A percentile compares a stretch with the other conserved stretches of the same genome.
These are phyloP conservation scores for Melanotus villosus DNA, from an alignment of 2,888 invertebrate species.

Conservation along the genomic window DNA sequence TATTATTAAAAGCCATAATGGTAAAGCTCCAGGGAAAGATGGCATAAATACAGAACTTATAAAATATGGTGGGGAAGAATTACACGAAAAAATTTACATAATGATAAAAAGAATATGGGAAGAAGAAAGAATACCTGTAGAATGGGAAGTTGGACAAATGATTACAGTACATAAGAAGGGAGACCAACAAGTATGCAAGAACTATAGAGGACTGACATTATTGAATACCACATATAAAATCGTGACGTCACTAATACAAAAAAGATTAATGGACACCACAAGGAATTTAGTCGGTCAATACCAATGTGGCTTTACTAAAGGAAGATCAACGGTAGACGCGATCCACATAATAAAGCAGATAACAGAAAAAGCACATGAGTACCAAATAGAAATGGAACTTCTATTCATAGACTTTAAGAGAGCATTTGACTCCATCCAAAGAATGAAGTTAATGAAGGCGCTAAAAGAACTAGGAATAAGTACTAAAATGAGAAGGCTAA, in stretches of 20 bases:
- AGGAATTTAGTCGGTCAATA: background rate
- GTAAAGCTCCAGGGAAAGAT: constrained; percentile 8
- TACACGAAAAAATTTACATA: constrained; percentile 11
- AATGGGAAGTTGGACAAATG: constrained; percentile 12
- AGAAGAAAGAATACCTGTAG: constrained; percentile 17
- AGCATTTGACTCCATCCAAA: background rate
- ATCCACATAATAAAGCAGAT: too few species aligned
- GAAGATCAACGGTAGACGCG: background rate
- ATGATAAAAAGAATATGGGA: constrained; percentile 20
- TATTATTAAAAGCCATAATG: background rate
- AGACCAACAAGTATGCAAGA: constrained; percentile 7
- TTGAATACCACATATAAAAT: constrained; percentile 5
- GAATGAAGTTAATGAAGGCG: background rate
- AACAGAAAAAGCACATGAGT: background rate
- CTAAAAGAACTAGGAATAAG: background rate
- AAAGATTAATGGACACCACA: background rate
- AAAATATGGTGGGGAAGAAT: constrained; percentile 1
- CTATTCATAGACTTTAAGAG: background rate
- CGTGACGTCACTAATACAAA: background rate
- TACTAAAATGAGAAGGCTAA: background rate
- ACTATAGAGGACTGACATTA: constrained; percentile 4
- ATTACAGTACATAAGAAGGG: constrained; percentile 23
- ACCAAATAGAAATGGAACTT: background rate
- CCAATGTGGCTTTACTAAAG: background rate
- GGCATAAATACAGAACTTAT: background rate